A percentile compares a stretch with the other conserved stretches of the same genome.
These are phyloP conservation scores for Psittacula echo DNA, from an alignment of 2,797 vertebrate genomes.

Conservation along the genomic window DNA sequence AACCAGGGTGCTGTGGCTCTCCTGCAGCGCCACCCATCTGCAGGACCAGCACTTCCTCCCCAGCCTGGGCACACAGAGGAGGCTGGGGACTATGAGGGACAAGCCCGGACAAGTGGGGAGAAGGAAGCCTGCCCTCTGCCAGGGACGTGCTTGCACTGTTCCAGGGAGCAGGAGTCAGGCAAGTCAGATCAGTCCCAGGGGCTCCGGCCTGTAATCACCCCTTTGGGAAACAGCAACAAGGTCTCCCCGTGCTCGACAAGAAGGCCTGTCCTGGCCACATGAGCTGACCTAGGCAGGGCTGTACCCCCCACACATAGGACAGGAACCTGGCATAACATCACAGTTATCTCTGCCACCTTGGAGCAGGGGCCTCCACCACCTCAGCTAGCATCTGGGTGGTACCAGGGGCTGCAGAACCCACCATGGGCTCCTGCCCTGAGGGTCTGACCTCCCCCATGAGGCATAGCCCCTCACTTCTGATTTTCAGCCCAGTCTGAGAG, in stretches of 20 bases:
- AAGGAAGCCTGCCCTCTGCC: not conserved
- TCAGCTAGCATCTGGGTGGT: not conserved
- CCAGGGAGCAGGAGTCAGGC: not conserved
- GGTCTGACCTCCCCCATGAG: not conserved
- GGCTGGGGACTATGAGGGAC: not conserved
- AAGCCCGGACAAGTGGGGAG: not conserved
- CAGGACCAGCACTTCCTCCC: not conserved
- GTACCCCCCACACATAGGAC: not conserved
- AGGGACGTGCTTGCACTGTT: not conserved
- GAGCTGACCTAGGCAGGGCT: not conserved
- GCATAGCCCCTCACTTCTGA: not conserved
- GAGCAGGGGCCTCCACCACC: not conserved
- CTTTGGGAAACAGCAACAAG: not conserved
- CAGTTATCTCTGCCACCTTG: not conserved
- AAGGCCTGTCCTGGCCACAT: accelerated
- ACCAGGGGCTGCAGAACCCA: not conserved
- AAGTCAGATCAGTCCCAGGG: conserved; percentile 29
- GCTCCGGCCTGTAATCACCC: not conserved
- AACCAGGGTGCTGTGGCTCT: not conserved
- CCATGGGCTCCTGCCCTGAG: not conserved
- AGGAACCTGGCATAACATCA: not conserved
- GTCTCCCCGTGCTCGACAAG: accelerated
- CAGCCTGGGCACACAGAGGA: not conserved
- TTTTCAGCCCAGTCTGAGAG: not conserved
- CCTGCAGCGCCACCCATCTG: not conserved